These are phyloP conservation scores for Xiphias gladius DNA, from an alignment of 2,113 vertebrate genomes.

Conservation along the genomic window DNA sequence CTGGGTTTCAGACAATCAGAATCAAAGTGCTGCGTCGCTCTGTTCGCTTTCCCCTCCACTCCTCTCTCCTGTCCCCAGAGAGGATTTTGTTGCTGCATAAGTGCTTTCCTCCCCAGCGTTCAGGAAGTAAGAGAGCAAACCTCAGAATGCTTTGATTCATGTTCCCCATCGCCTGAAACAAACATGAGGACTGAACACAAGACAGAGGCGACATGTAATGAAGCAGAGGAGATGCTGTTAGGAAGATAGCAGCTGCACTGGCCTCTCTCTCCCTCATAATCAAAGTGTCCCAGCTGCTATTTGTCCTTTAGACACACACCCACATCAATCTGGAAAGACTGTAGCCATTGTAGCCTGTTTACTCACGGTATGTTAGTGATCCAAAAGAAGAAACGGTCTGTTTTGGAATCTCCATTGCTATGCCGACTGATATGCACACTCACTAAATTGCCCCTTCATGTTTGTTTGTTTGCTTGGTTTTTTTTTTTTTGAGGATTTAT, in stretches of 20 bases:
- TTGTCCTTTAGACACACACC: slow-evolving; percentile 40
- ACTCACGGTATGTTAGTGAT: slow-evolving; percentile 27
- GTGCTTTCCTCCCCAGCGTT: slow-evolving; percentile 63
- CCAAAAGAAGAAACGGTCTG: background rate
- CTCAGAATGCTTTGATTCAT: slow-evolving; percentile 68
- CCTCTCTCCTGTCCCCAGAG: slow-evolving; percentile 63
- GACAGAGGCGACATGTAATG: slow-evolving; percentile 34
- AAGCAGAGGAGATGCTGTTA: slow-evolving; percentile 48
- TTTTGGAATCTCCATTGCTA: slow-evolving; percentile 6
- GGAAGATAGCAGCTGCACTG: slow-evolving; percentile 34
- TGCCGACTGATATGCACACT: slow-evolving; percentile 9
- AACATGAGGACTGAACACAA: slow-evolving; percentile 48
- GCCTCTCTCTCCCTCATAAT: slow-evolving; percentile 32
- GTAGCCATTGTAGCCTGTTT: slow-evolving; percentile 18
- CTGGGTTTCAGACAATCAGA: slow-evolving; percentile 50
- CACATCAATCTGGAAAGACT: slow-evolving; percentile 33
- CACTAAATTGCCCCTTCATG: slow-evolving; percentile 5
- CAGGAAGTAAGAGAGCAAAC: slow-evolving; percentile 67
- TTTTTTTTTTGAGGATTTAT: slow-evolving; percentile 53
- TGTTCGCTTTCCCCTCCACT: slow-evolving; percentile 48
- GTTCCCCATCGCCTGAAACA: slow-evolving; percentile 60
- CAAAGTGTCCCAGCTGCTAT: slow-evolving; percentile 40
- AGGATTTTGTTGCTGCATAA: slow-evolving; percentile 78
- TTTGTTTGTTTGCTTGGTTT: background rate
- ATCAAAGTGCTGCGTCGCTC: slow-evolving; percentile 69